Conservation (phyloP, 2,113 vertebrate genomes). For the Isurus oxyrinchus region DNA sequence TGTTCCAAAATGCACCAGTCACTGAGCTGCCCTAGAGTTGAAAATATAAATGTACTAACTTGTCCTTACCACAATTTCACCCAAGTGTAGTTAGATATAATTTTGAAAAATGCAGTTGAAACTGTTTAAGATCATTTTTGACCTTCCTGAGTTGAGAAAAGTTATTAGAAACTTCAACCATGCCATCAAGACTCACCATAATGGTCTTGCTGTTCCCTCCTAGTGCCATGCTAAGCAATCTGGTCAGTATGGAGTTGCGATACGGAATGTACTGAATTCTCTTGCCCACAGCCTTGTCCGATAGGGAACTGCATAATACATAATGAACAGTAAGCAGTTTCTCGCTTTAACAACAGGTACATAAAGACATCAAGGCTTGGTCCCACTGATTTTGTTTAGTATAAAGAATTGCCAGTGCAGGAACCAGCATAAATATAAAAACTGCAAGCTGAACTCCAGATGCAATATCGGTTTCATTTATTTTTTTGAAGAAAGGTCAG, state of each 20-base stretch:
- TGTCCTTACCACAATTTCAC: too few species aligned
- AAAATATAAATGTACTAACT: background rate
- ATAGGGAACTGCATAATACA: constrained; percentile 29
- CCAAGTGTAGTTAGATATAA: background rate
- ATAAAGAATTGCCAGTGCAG: constrained; percentile 10
- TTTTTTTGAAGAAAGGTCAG: constrained; percentile 21
- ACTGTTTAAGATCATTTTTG: background rate
- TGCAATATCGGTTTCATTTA: constrained; percentile 35
- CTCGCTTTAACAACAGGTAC: constrained; percentile 1
- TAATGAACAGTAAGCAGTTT: constrained; percentile 22
- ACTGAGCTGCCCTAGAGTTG: background rate
- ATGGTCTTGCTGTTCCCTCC: constrained; percentile 27
- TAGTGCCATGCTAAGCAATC: background rate
- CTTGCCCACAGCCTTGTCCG: constrained; percentile 25
- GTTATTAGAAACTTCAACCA: background rate
- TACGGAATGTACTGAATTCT: constrained; percentile 31
- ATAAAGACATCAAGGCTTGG: constrained; percentile 17
- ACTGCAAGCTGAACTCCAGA: constrained; percentile 22
- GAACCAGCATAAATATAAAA: constrained; percentile 30
- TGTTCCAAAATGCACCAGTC: background rate
- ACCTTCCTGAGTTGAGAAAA: background rate
- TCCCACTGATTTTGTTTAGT: constrained; percentile 11
- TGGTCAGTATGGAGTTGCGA: constrained; percentile 7
- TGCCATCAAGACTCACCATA: constrained; percentile 23
- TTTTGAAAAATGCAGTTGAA: background rate